Base-by-base conservation (phyloP, 2,113 vertebrate genomes). In the Jacana jacana region DNA sequence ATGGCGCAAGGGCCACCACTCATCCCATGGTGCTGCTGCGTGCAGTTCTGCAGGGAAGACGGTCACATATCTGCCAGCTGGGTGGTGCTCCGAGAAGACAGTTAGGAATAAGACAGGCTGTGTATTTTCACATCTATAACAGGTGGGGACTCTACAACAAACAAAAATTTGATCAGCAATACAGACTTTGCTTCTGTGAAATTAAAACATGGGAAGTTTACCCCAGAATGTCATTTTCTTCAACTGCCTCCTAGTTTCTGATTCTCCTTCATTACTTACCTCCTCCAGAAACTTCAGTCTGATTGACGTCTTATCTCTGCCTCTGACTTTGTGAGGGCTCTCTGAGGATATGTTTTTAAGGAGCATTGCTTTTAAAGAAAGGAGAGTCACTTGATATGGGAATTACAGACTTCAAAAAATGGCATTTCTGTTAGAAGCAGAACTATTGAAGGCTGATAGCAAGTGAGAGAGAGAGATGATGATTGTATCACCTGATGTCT, bases 401-500 rank as follows among this genome's bases (percentile, higher is more conserved):
- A 96, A 95, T 95, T 95, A 90, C 79, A 86, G 86, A n/a, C 81
- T 89, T 95, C 15, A 81, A 48, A 76, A 92, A 87, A 57, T 44
- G 72, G 13, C 77, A 81, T 86, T 93, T 93, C 69, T 0, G 0
- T 65, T 61, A 87, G 77, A 71, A 84, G 81, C 39, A 44, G 40
- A 95, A 35, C 54, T 86, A 16, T n/a, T 83, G 76, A 86, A 55
- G 46, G 52, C 42, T 54, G 77, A 60, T 89, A 77, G 17, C 30
- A 49, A 75, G 39, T 60, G 70, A 58, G 82, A n/a, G 60, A n/a
- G 60, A 86, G 58, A 33, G 52, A 37, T 71, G 65, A 33, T 75
- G 31, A 84, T 76, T 88, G 22, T 71, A 44, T 89, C 86, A 81
- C 48, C 69, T 65, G 69, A 55, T 92, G 39, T 48, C 84, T 93